These are phyloP conservation scores for Ennomos fuscantarius DNA, from an alignment of 2,888 invertebrate species.

Conservation along the genomic window DNA sequence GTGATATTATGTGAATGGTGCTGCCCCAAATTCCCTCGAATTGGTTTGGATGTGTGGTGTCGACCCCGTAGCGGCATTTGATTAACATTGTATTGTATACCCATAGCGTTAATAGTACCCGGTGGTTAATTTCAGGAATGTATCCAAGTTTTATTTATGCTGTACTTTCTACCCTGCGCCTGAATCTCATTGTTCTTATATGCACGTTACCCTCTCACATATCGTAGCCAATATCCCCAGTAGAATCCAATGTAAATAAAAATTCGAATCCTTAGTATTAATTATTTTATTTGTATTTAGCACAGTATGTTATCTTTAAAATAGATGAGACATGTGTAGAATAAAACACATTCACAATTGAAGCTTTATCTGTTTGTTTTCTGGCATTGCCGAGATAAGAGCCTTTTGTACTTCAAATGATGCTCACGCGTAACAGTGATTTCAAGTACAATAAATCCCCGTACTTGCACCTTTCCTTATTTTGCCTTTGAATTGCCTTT, in stretches of 20 bases:
- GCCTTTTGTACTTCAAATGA: constrained; percentile 57
- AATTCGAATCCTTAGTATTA: constrained; percentile 45
- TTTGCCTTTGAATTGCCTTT: constrained; percentile 76
- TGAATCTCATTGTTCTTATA: constrained; percentile 55
- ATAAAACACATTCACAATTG: constrained; percentile 60
- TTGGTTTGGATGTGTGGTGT: constrained; percentile 73
- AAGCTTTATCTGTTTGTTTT: constrained; percentile 86
- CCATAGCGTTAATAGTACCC: constrained; percentile 59
- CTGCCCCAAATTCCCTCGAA: constrained; percentile 75
- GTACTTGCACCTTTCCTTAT: constrained; percentile 77
- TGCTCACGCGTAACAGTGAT: constrained; percentile 58
- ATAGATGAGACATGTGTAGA: constrained; percentile 54
- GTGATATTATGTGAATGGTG: constrained; percentile 80
- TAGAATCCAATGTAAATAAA: constrained; percentile 48
- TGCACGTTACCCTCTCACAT: constrained; percentile 57
- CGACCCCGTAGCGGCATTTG: constrained; percentile 68
- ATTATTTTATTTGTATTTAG: constrained; percentile 45
- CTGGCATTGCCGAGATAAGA: constrained; percentile 80
- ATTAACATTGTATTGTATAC: constrained; percentile 62
- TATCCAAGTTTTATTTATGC: constrained; percentile 62
- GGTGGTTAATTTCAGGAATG: constrained; percentile 65
- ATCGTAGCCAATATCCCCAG: constrained; percentile 41
- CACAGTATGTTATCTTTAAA: constrained; percentile 53
- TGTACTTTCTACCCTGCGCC: constrained; percentile 56
- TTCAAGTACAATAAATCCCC: constrained; percentile 56